These are phyloP conservation scores for Pollenia labialis DNA, from an alignment of 2,888 invertebrate genomes.

Conservation along the genomic window DNA sequence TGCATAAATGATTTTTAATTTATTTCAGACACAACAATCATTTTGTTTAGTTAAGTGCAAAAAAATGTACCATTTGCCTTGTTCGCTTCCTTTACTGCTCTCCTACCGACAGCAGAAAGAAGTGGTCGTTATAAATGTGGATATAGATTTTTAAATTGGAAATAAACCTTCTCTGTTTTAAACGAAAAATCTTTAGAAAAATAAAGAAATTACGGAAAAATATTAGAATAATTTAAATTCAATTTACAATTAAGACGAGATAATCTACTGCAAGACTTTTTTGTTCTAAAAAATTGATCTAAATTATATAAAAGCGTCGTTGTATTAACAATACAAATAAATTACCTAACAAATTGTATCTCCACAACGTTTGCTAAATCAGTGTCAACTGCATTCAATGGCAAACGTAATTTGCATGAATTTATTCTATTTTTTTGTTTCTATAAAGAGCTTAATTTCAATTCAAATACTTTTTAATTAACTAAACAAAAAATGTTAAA, in stretches of 20 bases:
- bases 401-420: no score
- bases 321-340: no score
- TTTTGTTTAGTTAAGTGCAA: neutral
- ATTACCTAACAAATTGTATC: no score
- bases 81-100: neutral
- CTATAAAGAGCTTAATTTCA: no score
- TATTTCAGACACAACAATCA: conserved; percentile 2
- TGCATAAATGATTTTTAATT: neutral
- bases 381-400: no score
- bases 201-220: neutral
- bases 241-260: conserved; percentile 2
- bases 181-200: neutral
- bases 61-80: neutral
- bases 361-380: no score
- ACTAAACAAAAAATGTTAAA: no score
- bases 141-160: conserved; percentile 1
- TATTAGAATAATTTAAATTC: neutral
- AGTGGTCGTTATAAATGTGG: neutral
- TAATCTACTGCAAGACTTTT: neutral
- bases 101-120: neutral
- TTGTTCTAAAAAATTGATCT: neutral
- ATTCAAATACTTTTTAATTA: no score
- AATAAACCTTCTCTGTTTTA: neutral
- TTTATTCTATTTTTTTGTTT: no score
- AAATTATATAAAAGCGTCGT: no score